Base-by-base conservation (phyloP, 2,888 invertebrate species). In the Thecophora atra region DNA sequence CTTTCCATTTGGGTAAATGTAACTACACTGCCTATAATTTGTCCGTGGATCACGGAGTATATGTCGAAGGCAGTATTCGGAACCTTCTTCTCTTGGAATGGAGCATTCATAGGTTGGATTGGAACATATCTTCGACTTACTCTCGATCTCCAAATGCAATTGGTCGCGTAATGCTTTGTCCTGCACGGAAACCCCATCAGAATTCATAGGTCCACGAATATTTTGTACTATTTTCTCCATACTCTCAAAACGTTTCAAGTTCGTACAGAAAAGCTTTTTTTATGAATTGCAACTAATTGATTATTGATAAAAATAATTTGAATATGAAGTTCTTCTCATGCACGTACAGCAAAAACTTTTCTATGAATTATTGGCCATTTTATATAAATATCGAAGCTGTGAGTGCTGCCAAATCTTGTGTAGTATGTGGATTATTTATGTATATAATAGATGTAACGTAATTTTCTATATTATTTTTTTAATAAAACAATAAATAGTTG, bases 31-130 rank as follows among this genome's bases (percentile, higher is more conserved):
- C 75, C 91, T 91, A 84, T 91, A 98, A 0, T 96, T 96, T 0
- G 97, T 95, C 15, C 87, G 89, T 7, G 92, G 90, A 84, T 98
- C 97, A 78, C 92, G 91, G 66, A 97, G 87, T 75, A 97, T 94
- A 80, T 98, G 98, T 4, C 92, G 89, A 5, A 90, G 88, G 82
- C 97, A 98, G 85, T 91, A 94, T 74, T 91, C 90, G 75, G 92
- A 92, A 0, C 92, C 93, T 11, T 93, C 90, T 0, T 96, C 83
- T 60, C 91, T 89, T 0, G 91, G 89, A 37, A 91, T 89, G 0
- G 89, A 88, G 77, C 94, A 94, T 72, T 91, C 90, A 79, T 91
- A 93, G 0, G 89, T 88, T 44, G 89, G 86, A 84, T 92, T 91
- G 0, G 89, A 87, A 78, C 92, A 92, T 1, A 88, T 86, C 15